Percentiles rank a stretch among this genome's conserved stretches.
phyloP scores from a whole-genome alignment of 2,797 vertebrate species.

The Sebastes kiyomatsui region DNA sequence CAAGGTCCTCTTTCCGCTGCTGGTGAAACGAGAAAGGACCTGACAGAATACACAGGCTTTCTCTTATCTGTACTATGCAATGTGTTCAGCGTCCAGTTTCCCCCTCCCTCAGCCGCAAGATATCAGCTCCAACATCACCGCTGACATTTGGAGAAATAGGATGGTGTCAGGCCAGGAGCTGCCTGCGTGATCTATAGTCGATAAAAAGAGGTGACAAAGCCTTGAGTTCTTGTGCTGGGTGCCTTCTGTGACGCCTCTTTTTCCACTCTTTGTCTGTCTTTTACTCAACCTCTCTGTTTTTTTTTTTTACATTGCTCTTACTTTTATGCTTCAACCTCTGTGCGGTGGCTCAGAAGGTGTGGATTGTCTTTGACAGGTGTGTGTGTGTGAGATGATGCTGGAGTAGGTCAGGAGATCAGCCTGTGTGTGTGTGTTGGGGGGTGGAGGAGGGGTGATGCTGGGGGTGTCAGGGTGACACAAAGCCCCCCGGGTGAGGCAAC shows the following conservation, averaged over 20 bases:
- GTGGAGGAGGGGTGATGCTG: not conserved
- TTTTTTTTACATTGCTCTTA: constrained; percentile 15
- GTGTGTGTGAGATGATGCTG: constrained; percentile 27
- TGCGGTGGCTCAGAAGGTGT: constrained; percentile 19
- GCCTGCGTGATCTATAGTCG: constrained; percentile 68
- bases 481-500: constrained; percentile 39
- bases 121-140: constrained; percentile 72
- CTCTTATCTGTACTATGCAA: constrained; percentile 60
- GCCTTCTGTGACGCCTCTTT: constrained; percentile 9
- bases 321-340: constrained; percentile 28
- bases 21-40: constrained; percentile 12
- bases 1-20: not conserved
- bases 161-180: constrained; percentile 66
- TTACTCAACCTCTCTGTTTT: constrained; percentile 10
- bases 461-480: constrained; percentile 52
- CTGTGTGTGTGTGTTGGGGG: not conserved
- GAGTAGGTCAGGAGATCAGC: constrained; percentile 43
- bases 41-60: constrained; percentile 41
- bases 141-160: constrained; percentile 82
- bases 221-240: constrained; percentile 16
- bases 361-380: constrained; percentile 24
- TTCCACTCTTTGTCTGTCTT: constrained; percentile 15
- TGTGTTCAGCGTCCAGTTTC: constrained; percentile 40
- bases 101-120: constrained; percentile 21
- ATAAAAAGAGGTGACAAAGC: constrained; percentile 71